These are phyloP conservation scores for Trissonchulus latispiculum DNA, from an alignment of 2,888 invertebrate species.

Conservation along the genomic window DNA sequence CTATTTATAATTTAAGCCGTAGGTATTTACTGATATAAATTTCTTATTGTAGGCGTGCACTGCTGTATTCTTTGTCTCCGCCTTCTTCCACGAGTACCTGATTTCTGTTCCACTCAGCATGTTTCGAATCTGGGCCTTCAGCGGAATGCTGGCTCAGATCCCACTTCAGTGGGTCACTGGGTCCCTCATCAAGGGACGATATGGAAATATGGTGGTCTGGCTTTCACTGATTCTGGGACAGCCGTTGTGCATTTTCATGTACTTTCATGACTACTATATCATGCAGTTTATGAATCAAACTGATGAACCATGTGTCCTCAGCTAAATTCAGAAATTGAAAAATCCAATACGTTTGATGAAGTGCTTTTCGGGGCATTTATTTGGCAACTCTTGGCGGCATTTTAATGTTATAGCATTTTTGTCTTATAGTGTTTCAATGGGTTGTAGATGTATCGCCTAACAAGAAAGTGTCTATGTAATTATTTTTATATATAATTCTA, in stretches of 20 bases:
- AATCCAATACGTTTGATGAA: no score
- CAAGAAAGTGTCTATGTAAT: no score
- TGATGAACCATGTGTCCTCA: no score
- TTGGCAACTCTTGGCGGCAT: no score
- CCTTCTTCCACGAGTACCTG: conserved; percentile 68
- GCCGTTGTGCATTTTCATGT: conserved; percentile 95
- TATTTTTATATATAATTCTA: no score
- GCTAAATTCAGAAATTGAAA: no score
- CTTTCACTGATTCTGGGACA: conserved; percentile 91
- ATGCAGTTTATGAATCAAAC: conserved; percentile 32
- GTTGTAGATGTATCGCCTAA: no score
- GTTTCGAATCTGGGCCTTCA: conserved; percentile 91
- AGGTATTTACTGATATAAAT: no score
- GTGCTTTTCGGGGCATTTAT: no score
- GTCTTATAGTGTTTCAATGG: no score
- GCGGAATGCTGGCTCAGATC: conserved; percentile 88
- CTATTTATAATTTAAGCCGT: no score
- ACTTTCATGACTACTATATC: conserved; percentile 83
- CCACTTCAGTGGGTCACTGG: conserved; percentile 71
- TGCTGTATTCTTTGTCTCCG: conserved; percentile 60
- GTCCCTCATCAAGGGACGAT: conserved; percentile 62
- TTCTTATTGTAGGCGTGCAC: background rate
- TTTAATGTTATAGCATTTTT: no score
- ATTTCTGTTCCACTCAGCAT: conserved; percentile 86
- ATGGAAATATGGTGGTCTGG: conserved; percentile 95